phyloP scores from a whole-genome alignment of 2,797 vertebrate species.

The Loris lydekkerianus region DNA sequence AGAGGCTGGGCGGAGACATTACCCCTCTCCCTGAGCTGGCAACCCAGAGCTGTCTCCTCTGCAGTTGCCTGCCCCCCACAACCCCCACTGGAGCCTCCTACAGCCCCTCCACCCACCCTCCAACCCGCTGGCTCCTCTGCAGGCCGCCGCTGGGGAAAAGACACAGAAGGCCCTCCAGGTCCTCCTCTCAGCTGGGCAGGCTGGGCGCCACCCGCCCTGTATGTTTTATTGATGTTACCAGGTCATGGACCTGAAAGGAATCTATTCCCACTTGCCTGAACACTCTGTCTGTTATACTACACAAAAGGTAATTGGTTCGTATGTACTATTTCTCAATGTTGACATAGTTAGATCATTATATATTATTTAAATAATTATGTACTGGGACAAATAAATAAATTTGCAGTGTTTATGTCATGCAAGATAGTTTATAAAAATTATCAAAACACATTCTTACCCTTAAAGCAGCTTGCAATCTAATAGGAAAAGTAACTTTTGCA shows the following conservation, averaged over 20 bases:
- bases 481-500: background rate
- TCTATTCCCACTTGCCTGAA: background rate
- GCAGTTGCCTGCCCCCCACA: no score
- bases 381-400: background rate
- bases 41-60: no score
- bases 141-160: no score
- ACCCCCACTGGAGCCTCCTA: no score
- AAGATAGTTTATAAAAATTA: background rate
- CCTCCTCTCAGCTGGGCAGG: no score
- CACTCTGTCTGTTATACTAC: background rate
- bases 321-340: background rate
- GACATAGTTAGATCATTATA: background rate
- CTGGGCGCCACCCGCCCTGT: no score
- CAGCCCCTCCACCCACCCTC: no score
- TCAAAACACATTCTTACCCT: background rate
- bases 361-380: background rate
- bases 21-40: no score
- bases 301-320: background rate
- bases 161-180: no score
- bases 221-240: background rate
- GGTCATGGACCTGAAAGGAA: background rate
- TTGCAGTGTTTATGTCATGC: background rate
- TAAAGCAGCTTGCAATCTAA: background rate
- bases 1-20: no score
- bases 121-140: no score